Base-by-base conservation (phyloP, 2,113 vertebrate species). In the Microcebus jonahi region DNA sequence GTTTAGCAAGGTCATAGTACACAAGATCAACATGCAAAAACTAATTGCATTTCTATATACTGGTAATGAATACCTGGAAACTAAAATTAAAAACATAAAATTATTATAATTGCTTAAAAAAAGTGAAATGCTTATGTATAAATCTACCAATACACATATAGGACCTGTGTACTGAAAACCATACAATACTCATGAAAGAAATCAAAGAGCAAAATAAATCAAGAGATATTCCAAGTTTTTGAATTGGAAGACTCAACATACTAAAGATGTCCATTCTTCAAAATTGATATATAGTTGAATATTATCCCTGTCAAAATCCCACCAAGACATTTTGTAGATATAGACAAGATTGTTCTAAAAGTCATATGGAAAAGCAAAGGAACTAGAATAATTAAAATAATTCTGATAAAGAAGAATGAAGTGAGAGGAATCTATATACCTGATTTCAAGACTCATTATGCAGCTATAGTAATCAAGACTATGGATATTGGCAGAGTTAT, bases 131-230 rank as follows among this genome's bases (percentile, higher is more conserved):
- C 6, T 80, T 84, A 80, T 2, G 2, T 73, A 20, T 95, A 71
- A 92, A 80, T 85, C 36, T 81, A 31, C 65, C 6, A 63, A 39
- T 50, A 65, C 4, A 71, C 25, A n/a, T 31, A 36, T 7, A 67
- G 36, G 3, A 67, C 7, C 3, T 55, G 0, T 29, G 27, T 68
- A 31, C 57, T n/a, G 27, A 68, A 96, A 89, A 75, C 65, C 82
- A 55, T 10, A 63, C 39, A 59, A 79, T 3, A 84, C 6, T 76
- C 17, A 80, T 85, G 65, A 82, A 82, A 63, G 42, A 84, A 86
- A 80, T 95, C 36, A 50, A 91, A 94, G 36, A 31, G 17, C 71
- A 93, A 93, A 70, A 93, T 81, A 93, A 80, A 90, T 63, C 11
- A 5, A 36, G 20, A 84, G 15, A 70, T 53, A 53, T n/a, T 81